These are phyloP conservation scores for Neomorphus geoffroyi DNA, from an alignment of 2,797 vertebrate genomes.

Conservation along the genomic window DNA sequence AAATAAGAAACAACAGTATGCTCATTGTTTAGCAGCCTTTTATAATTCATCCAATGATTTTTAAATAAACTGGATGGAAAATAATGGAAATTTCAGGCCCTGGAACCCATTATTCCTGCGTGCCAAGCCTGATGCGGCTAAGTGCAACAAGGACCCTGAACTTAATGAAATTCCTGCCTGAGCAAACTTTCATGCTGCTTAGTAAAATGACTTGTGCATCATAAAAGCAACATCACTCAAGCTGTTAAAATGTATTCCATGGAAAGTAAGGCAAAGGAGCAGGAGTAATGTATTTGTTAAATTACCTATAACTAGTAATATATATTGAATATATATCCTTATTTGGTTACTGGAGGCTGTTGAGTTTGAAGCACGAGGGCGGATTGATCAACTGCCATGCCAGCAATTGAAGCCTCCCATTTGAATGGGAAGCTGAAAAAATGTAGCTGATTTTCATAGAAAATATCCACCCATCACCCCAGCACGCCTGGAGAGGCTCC, in stretches of 20 bases:
- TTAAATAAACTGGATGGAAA: conserved; percentile 50
- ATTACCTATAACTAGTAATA: neutral
- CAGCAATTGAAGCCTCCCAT: neutral
- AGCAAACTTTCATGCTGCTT: conserved; percentile 14
- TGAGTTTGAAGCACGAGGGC: neutral
- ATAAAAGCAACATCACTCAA: conserved; percentile 9
- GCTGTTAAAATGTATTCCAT: neutral
- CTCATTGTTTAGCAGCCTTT: conserved; percentile 34
- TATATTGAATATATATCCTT: neutral
- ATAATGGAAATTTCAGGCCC: conserved; percentile 30
- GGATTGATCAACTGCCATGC: neutral
- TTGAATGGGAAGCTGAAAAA: neutral
- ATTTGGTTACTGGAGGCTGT: neutral
- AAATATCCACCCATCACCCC: conserved; percentile 3
- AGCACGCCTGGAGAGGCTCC: neutral
- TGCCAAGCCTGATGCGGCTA: neutral
- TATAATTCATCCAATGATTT: conserved; percentile 29
- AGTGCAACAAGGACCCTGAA: neutral
- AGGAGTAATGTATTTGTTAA: neutral
- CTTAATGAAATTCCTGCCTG: conserved; percentile 43
- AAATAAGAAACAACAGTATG: neutral
- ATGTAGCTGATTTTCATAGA: neutral
- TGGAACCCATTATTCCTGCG: conserved; percentile 27
- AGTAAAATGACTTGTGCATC: conserved; percentile 14
- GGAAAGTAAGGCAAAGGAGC: neutral